These are phyloP conservation scores for Drosophila truncata DNA, from an alignment of 1,140 invertebrate species.

Conservation along the genomic window DNA sequence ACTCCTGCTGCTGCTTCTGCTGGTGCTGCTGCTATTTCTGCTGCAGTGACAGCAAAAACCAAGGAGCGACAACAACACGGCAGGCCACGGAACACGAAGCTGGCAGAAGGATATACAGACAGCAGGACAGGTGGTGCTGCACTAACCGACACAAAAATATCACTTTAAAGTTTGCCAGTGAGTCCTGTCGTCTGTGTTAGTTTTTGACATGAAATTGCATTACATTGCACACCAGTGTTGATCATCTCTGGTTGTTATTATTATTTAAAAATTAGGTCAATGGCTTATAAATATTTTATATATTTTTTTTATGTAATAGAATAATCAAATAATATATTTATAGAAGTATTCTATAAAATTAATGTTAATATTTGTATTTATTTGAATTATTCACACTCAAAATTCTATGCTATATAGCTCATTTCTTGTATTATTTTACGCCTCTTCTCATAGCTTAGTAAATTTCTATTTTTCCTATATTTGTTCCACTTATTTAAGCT, in stretches of 20 bases:
- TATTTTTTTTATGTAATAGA: not conserved
- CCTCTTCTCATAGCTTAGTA: not conserved
- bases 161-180: slow-evolving; percentile 75
- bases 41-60: slow-evolving; percentile 73
- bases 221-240: slow-evolving; percentile 65
- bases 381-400: not conserved
- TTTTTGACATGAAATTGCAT: slow-evolving; percentile 83
- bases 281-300: not conserved
- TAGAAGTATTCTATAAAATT: not conserved
- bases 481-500: too few species aligned
- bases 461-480: too few species aligned
- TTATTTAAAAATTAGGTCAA: not conserved
- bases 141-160: slow-evolving; percentile 80
- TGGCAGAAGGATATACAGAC: slow-evolving; percentile 24
- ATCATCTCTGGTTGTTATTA: not conserved
- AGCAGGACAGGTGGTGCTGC: slow-evolving; percentile 67
- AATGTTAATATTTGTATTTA: not conserved
- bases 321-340: not conserved
- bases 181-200: slow-evolving; percentile 75
- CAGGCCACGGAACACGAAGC: slow-evolving; percentile 28
- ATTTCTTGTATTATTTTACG: not conserved
- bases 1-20: slow-evolving; percentile 9
- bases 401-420: not conserved
- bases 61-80: slow-evolving; percentile 38
- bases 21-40: slow-evolving; percentile 18